Evolutionary conservation across 2,797 vertebrate species (phyloP), one percentile per base, ranked within the genome.

Genomic region (Propithecus deckenii): DNA sequence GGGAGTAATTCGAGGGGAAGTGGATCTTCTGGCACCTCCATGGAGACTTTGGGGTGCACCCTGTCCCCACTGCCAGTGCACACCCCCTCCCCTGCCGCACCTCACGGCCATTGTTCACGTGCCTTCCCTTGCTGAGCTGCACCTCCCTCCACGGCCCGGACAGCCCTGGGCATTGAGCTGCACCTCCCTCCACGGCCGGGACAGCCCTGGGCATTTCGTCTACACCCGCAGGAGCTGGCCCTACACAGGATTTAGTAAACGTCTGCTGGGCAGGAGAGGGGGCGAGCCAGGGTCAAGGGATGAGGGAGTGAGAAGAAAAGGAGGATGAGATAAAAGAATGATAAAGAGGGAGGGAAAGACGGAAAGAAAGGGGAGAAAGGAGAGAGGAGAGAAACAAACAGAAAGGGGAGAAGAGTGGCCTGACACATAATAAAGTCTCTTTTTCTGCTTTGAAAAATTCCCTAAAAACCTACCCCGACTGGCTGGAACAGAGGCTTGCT

Each of bases 101-200:
- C 7, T 8, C 32, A 7, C 0, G 5, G 67, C 46, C 38, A 5
- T 0, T 5, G 46, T 11, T 32, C 78, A 13, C 0, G 0, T 1
- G 46, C 0, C 52, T 1, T 32, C 35, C 25, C 61, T 50, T 14
- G 7, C 14, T 4, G 38, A 7, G 50, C 46, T 25, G 5, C n/a
- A 28, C 5, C 1, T 2, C 18, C 52, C 38, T 61, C 43, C 4
- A 0, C 0, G 7, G n/a, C 46, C 90, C 6, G 78, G 7, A 23
- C 1, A n/a, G 14, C 14, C 48, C 80, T 1, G 22, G 6, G 55
- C 13, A 15, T 1, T 2, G 38, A 7, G 50, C 46, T 25, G 5
- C n/a, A 28, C 5, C 1, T 2, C 18, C 52, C 38, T 61, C 43
- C 4, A 0, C 0, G 7, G n/a, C 46, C 90, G 8, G 78, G 7